Conservation (phyloP, 2,888 invertebrate species). For the Nymphalis urticae region DNA sequence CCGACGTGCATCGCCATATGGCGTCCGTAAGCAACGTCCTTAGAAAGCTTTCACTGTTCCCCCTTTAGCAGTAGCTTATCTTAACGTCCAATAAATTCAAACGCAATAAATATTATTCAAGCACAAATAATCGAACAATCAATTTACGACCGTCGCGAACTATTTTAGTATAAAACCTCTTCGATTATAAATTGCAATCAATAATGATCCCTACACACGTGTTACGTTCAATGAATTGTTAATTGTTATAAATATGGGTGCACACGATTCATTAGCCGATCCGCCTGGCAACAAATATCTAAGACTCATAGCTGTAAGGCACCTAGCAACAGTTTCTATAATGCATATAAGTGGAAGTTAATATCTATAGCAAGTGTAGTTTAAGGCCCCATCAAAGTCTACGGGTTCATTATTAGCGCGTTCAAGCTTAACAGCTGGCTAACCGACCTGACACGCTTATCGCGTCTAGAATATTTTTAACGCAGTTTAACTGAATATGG, state of each 20-base stretch:
- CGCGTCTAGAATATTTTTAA: conserved; percentile 34
- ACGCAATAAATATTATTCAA: conserved; percentile 40
- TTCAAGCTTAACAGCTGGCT: conserved; percentile 49
- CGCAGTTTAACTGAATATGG: conserved; percentile 25
- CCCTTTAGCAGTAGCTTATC: conserved; percentile 38
- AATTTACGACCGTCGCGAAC: conserved; percentile 34
- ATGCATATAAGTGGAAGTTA: conserved; percentile 22
- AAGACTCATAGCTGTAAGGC: conserved; percentile 24
- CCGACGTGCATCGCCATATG: conserved; percentile 33
- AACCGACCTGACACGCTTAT: conserved; percentile 45
- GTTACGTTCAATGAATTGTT: conserved; percentile 15
- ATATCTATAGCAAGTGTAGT: conserved; percentile 37
- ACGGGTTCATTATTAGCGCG: conserved; percentile 53
- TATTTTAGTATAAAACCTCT: conserved; percentile 29
- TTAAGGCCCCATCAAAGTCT: conserved; percentile 51
- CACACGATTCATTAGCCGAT: conserved; percentile 16
- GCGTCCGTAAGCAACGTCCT: conserved; percentile 23
- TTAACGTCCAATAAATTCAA: conserved; percentile 43
- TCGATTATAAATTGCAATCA: conserved; percentile 28
- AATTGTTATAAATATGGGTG: conserved; percentile 14
- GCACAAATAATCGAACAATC: conserved; percentile 30
- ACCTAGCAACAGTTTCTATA: conserved; percentile 41
- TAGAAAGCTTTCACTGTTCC: conserved; percentile 29
- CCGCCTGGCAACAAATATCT: conserved; percentile 28
- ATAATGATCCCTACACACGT: conserved; percentile 24